Percentiles rank a stretch among this genome's conserved stretches.
Conservation (phyloP, 2,888 invertebrate genomes). For the Dasypogon diadema region DNA sequence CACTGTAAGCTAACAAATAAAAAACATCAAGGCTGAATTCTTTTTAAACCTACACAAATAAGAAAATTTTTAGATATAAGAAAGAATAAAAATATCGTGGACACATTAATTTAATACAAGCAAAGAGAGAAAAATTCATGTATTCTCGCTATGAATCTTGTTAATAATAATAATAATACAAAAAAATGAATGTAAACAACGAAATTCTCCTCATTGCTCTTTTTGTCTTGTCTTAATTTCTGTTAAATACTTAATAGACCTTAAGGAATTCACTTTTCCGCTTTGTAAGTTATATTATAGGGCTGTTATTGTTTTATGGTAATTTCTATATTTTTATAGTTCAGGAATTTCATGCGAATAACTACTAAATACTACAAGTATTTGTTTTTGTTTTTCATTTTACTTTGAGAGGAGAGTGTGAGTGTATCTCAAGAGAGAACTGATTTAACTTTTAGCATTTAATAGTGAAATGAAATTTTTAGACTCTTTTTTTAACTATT, state of each 20-base stretch:
- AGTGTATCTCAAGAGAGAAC: neutral
- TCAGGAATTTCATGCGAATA: slow-evolving; percentile 3
- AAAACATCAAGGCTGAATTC: neutral
- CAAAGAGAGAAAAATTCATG: slow-evolving; percentile 28
- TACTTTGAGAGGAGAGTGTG: slow-evolving; percentile 5
- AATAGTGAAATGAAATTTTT: slow-evolving; percentile 9
- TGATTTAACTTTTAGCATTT: slow-evolving; percentile 9
- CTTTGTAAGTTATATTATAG: slow-evolving; percentile 14
- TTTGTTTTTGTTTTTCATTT: slow-evolving; percentile 20
- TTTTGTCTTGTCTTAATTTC: slow-evolving; percentile 19
- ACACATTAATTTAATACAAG: slow-evolving; percentile 1
- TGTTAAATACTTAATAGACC: slow-evolving; percentile 40
- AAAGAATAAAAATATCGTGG: slow-evolving; percentile 6
- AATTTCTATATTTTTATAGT: slow-evolving; percentile 31
- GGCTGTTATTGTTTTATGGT: slow-evolving; percentile 25
- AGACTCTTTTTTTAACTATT: slow-evolving; percentile 16
- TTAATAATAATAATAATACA: slow-evolving; percentile 36
- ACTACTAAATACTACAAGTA: slow-evolving; percentile 26
- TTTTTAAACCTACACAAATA: neutral
- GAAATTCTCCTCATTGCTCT: slow-evolving; percentile 35
- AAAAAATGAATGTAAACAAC: slow-evolving; percentile 21
- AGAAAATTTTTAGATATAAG: neutral
- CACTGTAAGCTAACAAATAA: slow-evolving; percentile 20
- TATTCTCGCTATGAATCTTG: slow-evolving; percentile 8
- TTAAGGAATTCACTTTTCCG: slow-evolving; percentile 43